phyloP scores from a whole-genome alignment of 1,140 invertebrate species.

The Drosophila sulfurigaster region DNA sequence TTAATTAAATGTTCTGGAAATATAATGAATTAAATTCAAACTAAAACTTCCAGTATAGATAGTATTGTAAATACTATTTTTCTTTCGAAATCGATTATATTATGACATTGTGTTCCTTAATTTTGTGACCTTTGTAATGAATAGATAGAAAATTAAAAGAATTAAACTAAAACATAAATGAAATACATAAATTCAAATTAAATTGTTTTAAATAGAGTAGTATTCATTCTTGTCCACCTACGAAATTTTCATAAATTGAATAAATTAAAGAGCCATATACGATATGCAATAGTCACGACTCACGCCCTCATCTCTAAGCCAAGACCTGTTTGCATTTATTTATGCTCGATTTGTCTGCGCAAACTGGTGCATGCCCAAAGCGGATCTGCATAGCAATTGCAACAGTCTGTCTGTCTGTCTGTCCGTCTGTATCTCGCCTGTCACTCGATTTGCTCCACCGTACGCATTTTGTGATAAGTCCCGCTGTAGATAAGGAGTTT shows the following conservation, averaged over 20 bases:
- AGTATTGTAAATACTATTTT: too few relatives aligned
- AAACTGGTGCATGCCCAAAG: slow-evolving; percentile 8
- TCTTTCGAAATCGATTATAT: too few relatives aligned
- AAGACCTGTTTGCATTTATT: slow-evolving; percentile 30
- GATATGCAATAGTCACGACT: neutral
- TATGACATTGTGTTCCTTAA: too few relatives aligned
- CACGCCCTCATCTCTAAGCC: neutral
- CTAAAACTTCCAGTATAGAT: too few relatives aligned
- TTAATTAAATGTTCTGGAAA: too few relatives aligned
- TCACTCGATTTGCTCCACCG: slow-evolving; percentile 18
- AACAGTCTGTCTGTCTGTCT: neutral
- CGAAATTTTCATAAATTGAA: neutral
- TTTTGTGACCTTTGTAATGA: too few relatives aligned
- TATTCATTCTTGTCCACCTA: neutral
- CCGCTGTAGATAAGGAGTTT: slow-evolving; percentile 6
- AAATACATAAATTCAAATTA: too few relatives aligned
- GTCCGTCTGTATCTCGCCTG: neutral
- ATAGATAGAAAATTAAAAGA: too few relatives aligned
- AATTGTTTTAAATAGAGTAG: too few relatives aligned
- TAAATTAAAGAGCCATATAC: neutral
- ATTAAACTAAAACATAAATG: too few relatives aligned
- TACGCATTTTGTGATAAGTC: slow-evolving; percentile 5
- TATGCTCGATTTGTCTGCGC: slow-evolving; percentile 24
- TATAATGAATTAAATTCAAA: too few relatives aligned
- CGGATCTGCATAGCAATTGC: slow-evolving; percentile 23